These are phyloP conservation scores for Casuarius casuarius DNA, from an alignment of 2,113 vertebrate genomes.

Conservation along the genomic window DNA sequence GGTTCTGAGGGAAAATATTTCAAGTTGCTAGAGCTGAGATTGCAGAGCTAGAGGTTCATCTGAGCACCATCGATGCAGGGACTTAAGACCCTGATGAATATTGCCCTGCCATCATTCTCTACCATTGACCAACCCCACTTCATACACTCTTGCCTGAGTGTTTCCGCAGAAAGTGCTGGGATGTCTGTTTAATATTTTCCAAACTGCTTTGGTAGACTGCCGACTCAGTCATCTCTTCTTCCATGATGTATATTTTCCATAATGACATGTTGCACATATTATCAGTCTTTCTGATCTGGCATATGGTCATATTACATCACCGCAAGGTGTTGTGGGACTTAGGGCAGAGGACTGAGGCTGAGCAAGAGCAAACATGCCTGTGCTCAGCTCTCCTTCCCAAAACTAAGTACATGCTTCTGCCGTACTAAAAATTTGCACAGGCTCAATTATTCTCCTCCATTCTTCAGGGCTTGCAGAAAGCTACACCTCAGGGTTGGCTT, in stretches of 20 bases:
- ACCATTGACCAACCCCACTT: not conserved
- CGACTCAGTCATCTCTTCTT: not conserved
- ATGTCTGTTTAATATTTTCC: not conserved
- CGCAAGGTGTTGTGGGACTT: not conserved
- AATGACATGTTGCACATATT: not conserved
- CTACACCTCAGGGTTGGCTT: not conserved
- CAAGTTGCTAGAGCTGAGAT: not conserved
- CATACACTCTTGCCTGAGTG: not conserved
- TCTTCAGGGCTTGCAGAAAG: not conserved
- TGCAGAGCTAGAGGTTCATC: not conserved
- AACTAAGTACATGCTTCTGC: not conserved
- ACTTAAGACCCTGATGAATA: not conserved
- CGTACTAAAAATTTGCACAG: not conserved
- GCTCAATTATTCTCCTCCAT: not conserved
- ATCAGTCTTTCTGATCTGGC: not conserved
- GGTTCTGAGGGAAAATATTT: not conserved
- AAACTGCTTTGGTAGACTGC: not conserved
- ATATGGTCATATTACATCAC: not conserved
- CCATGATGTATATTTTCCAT: not conserved
- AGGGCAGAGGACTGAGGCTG: fast-evolving
- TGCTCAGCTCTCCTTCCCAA: not conserved
- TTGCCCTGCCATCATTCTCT: not conserved
- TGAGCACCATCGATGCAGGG: not conserved
- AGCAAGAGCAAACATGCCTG: not conserved
- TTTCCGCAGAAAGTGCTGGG: not conserved